Percentiles rank a stretch among this genome's conserved stretches.
phyloP scores from a whole-genome alignment of 2,888 invertebrate species.

The Morpho helenor region DNA sequence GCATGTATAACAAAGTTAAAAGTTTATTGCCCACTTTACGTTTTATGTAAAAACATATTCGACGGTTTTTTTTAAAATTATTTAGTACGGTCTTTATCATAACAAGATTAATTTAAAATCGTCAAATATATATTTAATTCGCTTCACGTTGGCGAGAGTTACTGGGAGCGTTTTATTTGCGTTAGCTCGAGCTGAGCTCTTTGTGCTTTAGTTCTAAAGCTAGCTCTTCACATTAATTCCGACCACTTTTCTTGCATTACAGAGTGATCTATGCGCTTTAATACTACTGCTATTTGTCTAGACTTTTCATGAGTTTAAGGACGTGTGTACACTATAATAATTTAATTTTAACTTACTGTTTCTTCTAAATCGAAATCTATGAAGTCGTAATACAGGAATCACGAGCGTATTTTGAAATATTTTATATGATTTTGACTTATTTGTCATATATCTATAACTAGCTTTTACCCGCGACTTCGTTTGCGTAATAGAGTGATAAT shows the following conservation, averaged over 20 bases:
- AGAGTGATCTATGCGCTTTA: slow-evolving; percentile 13
- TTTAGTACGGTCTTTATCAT: background rate
- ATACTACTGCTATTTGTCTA: slow-evolving; percentile 4
- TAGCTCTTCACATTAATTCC: slow-evolving; percentile 20
- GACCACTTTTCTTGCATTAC: slow-evolving; percentile 19
- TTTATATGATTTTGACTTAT: too few relatives aligned
- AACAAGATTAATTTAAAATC: slow-evolving; percentile 11
- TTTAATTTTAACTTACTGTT: too few relatives aligned
- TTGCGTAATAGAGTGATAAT: too few relatives aligned
- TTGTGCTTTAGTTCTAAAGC: slow-evolving; percentile 16
- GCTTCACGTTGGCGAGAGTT: slow-evolving; percentile 6
- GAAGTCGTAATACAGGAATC: too few relatives aligned
- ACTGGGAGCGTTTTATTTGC: slow-evolving; percentile 12
- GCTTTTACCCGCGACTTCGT: too few relatives aligned
- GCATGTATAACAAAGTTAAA: too few relatives aligned
- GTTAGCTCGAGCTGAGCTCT: slow-evolving; percentile 8
- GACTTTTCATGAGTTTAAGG: background rate
- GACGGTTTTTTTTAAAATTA: too few relatives aligned
- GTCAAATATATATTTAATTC: background rate
- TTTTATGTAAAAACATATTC: too few relatives aligned
- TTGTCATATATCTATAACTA: too few relatives aligned
- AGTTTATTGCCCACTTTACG: too few relatives aligned
- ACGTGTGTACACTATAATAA: background rate
- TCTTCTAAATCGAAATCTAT: too few relatives aligned
- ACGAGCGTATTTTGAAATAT: too few relatives aligned